These are phyloP conservation scores for Sphinx pinastri DNA, from an alignment of 2,888 invertebrate genomes.

Conservation along the genomic window DNA sequence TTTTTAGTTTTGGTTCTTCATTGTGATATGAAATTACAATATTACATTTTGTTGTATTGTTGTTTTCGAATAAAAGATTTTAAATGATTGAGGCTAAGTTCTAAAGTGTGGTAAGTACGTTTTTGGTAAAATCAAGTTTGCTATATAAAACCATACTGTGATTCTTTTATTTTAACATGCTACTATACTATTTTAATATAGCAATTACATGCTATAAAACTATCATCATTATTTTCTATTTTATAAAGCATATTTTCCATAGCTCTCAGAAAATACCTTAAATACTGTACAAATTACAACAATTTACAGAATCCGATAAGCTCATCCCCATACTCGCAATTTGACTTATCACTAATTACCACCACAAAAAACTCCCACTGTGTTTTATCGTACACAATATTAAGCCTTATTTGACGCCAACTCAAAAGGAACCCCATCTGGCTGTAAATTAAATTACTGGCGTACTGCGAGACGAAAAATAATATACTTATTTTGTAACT, in stretches of 20 bases:
- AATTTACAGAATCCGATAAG: background rate
- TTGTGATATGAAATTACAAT: conserved; percentile 3
- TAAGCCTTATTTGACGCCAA: conserved; percentile 6
- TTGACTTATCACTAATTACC: conserved; percentile 3
- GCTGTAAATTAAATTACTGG: conserved; percentile 18
- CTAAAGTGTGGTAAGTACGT: background rate
- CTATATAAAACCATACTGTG: too few relatives aligned
- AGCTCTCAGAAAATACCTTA: too few relatives aligned
- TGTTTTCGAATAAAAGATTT: background rate
- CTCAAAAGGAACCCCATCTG: conserved; percentile 11
- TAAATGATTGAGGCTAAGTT: background rate
- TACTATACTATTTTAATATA: too few relatives aligned
- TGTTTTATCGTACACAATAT: background rate
- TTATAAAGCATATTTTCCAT: too few relatives aligned
- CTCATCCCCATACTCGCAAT: background rate
- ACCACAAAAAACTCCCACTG: background rate
- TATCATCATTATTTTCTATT: too few relatives aligned
- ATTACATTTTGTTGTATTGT: background rate
- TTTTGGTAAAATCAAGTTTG: too few relatives aligned
- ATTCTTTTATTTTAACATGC: too few relatives aligned
- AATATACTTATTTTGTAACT: background rate
- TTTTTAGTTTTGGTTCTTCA: conserved; percentile 4
- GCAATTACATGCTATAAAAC: too few relatives aligned
- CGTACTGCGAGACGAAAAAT: background rate
- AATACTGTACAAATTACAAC: background rate